Percentiles rank a stretch among this genome's conserved stretches.
phyloP scores from a whole-genome alignment of 2,113 vertebrate species.

The Etheostoma spectabile region DNA sequence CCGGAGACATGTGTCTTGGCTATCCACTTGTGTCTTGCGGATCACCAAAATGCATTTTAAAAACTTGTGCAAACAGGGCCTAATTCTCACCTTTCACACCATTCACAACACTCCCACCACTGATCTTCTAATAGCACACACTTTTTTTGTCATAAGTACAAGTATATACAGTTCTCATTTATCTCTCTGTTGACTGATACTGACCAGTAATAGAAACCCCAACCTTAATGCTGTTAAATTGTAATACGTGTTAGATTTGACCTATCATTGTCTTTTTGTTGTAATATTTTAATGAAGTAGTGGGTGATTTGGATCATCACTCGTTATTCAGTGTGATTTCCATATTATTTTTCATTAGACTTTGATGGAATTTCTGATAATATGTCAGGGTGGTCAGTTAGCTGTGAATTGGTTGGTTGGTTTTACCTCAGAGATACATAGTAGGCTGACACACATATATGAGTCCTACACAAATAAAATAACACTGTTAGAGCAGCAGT shows the following conservation, averaged over 20 bases:
- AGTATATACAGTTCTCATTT: conserved; percentile 2
- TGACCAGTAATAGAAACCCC: background rate
- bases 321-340: conserved; percentile 29
- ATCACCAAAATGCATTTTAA: too few relatives aligned
- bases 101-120: background rate
- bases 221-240: background rate
- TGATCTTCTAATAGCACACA: conserved; percentile 41
- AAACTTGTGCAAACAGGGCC: too few relatives aligned
- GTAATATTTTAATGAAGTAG: conserved; percentile 12
- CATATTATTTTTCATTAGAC: conserved; percentile 62
- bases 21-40: too few relatives aligned
- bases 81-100: conserved; percentile 1
- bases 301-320: conserved; percentile 11
- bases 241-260: background rate
- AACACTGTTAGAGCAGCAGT: background rate
- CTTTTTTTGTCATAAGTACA: background rate
- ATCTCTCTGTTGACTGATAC: conserved; percentile 10
- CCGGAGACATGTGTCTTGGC: too few relatives aligned
- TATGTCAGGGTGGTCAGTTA: conserved; percentile 16
- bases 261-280: background rate
- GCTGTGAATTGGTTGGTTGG: background rate
- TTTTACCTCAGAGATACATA: background rate
- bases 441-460: background rate
- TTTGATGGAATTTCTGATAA: conserved; percentile 66
- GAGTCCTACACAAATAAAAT: background rate